Percentiles rank a stretch among this genome's conserved stretches.
phyloP scores from a whole-genome alignment of 1,140 invertebrate species.

The Euura saliciscinereae region DNA sequence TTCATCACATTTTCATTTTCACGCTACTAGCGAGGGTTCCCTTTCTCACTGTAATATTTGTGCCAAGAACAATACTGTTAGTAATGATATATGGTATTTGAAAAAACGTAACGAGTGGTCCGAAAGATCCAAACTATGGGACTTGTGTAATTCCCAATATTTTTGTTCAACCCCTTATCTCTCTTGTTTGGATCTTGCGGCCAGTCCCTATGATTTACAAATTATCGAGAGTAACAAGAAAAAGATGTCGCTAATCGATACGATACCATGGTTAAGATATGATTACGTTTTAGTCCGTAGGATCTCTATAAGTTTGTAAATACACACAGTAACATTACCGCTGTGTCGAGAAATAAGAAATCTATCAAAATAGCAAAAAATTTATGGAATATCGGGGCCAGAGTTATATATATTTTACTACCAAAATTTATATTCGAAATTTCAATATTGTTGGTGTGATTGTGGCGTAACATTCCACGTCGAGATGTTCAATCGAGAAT shows the following conservation, averaged over 20 bases:
- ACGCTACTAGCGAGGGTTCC: slow-evolving; percentile 3
- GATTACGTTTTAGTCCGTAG: neutral
- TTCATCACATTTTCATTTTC: slow-evolving; percentile 9
- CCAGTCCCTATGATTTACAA: neutral
- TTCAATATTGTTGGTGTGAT: slow-evolving; percentile 55
- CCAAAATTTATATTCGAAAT: slow-evolving; percentile 61
- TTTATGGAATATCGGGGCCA: slow-evolving; percentile 56
- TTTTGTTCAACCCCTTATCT: neutral
- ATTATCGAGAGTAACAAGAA: neutral
- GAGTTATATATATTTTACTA: slow-evolving; percentile 59
- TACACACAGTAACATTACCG: neutral
- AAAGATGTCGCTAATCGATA: neutral
- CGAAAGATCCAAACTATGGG: neutral
- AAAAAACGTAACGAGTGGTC: neutral
- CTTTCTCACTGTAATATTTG: slow-evolving; percentile 21
- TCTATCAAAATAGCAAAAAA: slow-evolving; percentile 38
- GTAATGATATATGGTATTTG: slow-evolving; percentile 13
- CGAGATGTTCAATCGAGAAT: slow-evolving; percentile 32
- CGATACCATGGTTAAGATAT: neutral
- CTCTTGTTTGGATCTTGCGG: neutral
- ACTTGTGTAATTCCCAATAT: neutral
- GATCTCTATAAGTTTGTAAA: neutral
- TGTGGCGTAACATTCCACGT: slow-evolving; percentile 58
- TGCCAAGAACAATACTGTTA: slow-evolving; percentile 27
- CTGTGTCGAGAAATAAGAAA: slow-evolving; percentile 13